Base-by-base conservation (phyloP, 1,140 invertebrate species). In the Aporrectodea caliginosa region DNA sequence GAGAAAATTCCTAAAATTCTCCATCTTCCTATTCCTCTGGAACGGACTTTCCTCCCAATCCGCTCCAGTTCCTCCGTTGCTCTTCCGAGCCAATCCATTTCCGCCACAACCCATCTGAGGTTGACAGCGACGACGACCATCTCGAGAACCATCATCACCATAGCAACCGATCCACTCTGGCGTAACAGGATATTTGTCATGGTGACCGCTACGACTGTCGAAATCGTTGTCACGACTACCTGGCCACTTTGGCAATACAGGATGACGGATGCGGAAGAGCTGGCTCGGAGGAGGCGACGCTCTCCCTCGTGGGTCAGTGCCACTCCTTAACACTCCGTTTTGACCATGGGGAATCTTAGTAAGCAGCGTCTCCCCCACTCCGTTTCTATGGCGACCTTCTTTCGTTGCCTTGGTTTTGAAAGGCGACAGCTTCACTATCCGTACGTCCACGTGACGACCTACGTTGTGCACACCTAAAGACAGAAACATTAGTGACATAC, bases 211-310 rank as follows among this genome's bases (percentile, higher is more conserved):
- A n/a, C n/a, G n/a, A n/a, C n/a, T n/a, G n/a, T n/a, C n/a, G n/a
- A n/a, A n/a, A n/a, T n/a, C n/a, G n/a, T n/a, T n/a, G n/a, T n/a
- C n/a, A n/a, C n/a, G n/a, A 16, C 75, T 79, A 85, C 84, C 84
- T 84, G 80, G 81, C 73, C 83, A 85, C 69, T 84, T 84, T 27
- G 83, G 80, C n/a, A 82, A 77, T 6, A 84, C 84, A 27, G 86
- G 81, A 0, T 84, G 86, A 83, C 84, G 83, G 29, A 83, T 80
- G 1, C 84, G 83, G 80, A 85, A 84, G 58, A 83, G 82, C 43
- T 85, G 83, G 16, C 32, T 12, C 6, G 29, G 71, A 30, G 43
- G 43, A 6, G 43, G 43, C 43, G 43, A 58, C 43, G 43, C 22
- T 22, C 6, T 58, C 43, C 43, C 6, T 58, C 43, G 6, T 58